Conservation (phyloP, 2,113 vertebrate genomes). For the Tragulus kanchil region DNA sequence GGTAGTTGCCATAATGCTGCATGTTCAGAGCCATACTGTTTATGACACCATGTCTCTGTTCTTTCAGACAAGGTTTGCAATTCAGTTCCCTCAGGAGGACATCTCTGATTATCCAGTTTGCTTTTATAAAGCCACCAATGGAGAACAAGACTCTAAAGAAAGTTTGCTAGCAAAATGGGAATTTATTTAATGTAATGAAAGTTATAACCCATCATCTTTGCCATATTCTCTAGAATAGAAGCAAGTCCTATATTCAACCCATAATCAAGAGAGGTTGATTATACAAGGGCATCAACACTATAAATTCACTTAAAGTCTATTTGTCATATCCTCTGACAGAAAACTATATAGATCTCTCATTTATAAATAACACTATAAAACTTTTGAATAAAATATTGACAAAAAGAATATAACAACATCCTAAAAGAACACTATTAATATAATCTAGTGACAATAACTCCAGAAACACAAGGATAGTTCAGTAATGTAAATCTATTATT, state of each 20-base stretch:
- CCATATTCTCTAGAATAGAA: neutral
- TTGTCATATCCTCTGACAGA: neutral
- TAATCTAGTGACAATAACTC: neutral
- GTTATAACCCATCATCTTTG: neutral
- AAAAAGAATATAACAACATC: neutral
- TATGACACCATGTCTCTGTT: slow-evolving; percentile 13
- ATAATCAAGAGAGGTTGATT: neutral
- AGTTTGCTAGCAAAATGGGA: neutral
- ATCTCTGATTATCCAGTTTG: neutral
- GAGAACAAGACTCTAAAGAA: neutral
- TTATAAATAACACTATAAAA: neutral
- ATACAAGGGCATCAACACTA: neutral
- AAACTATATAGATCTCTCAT: neutral
- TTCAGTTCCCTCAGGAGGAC: neutral
- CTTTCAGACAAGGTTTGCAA: slow-evolving; percentile 11
- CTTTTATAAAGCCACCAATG: neutral
- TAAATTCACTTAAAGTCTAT: neutral
- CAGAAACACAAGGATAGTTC: slow-evolving; percentile 47
- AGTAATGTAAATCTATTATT: neutral
- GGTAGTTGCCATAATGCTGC: neutral
- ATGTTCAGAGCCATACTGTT: neutral
- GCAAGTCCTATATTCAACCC: neutral
- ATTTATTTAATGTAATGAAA: neutral
- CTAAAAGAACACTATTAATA: neutral
- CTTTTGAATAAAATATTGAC: neutral